Evolutionary conservation across 2,797 vertebrate genomes (phyloP).

Genomic region (Argyrosomus regius): DNA sequence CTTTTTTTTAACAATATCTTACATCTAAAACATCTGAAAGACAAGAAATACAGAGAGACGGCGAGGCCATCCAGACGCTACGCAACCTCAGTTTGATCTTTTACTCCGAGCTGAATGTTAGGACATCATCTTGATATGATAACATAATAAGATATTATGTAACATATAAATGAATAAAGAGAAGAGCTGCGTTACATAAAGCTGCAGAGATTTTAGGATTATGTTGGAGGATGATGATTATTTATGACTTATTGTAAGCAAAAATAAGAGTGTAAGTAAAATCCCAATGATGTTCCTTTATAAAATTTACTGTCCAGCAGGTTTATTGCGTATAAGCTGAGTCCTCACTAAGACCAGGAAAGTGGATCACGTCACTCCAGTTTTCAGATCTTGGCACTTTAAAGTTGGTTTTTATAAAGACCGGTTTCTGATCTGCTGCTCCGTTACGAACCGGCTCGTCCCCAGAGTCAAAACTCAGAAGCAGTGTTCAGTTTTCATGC

Average conservation of each 20-base stretch:
- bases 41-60: conserved; percentile 13
- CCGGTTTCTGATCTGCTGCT: neutral
- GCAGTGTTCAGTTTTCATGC: neutral
- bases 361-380: neutral
- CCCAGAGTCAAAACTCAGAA: neutral
- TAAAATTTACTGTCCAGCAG: neutral
- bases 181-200: neutral
- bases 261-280: neutral
- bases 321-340: neutral
- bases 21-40: conserved; percentile 48
- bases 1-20: conserved; percentile 1
- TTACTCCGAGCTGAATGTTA: neutral
- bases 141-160: neutral
- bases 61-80: conserved; percentile 16
- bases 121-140: conserved; percentile 10
- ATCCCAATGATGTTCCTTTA: neutral
- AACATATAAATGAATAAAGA: neutral
- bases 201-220: neutral
- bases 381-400: neutral
- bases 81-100: conserved; percentile 40
- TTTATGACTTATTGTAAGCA: neutral
- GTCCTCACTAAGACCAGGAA: neutral
- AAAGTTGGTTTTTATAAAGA: neutral
- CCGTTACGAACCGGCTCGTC: neutral
- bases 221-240: neutral